phyloP scores from a whole-genome alignment of 92 coral and sea anemone species.

The Zoanthus sociatus region DNA sequence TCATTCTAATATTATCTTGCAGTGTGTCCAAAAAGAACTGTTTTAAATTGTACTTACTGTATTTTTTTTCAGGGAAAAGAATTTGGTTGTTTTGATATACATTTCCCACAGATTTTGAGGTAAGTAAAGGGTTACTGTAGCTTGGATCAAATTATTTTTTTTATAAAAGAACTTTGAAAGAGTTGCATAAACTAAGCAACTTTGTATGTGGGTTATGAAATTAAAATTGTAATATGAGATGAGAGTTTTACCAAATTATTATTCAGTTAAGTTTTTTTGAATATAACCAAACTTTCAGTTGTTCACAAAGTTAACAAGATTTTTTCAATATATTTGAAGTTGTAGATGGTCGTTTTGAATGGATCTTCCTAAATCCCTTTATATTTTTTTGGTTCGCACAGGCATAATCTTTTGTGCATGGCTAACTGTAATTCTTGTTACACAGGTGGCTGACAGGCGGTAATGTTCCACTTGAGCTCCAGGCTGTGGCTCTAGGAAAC shows the following conservation, averaged over 20 bases:
- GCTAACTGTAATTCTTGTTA: background rate
- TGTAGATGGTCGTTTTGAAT: no score
- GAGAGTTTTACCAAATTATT: no score
- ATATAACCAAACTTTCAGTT: no score
- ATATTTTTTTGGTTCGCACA: background rate
- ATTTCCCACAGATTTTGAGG: conserved; percentile 86
- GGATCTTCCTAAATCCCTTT: background rate
- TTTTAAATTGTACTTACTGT: background rate
- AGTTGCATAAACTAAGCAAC: background rate
- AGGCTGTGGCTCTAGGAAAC: conserved; percentile 68
- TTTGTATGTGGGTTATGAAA: background rate
- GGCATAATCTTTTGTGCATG: background rate
- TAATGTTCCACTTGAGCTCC: conserved; percentile 74
- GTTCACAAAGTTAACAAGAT: no score
- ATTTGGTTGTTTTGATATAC: conserved; percentile 77
- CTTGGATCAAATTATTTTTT: background rate
- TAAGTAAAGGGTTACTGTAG: conserved; percentile 21
- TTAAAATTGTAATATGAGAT: background rate
- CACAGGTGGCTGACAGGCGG: conserved; percentile 80
- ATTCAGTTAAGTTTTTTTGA: no score
- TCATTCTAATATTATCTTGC: background rate
- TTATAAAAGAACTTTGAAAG: no score
- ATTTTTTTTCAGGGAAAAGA: conserved; percentile 79
- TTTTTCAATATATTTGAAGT: no score
- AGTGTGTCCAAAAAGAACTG: background rate